Conservation (phyloP, 2,888 invertebrate species). For the Gastracanthus pulcherrimus region DNA sequence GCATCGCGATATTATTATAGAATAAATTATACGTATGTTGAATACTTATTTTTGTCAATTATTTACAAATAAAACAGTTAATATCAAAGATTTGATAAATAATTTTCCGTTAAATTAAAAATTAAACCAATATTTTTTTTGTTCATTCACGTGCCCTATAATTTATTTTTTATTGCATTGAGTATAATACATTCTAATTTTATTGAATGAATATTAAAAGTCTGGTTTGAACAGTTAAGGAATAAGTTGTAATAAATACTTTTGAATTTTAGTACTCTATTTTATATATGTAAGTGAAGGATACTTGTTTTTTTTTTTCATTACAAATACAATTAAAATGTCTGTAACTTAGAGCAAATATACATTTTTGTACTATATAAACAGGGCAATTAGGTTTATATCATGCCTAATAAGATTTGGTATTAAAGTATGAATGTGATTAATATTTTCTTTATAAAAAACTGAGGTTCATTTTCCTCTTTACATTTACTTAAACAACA, state of each 20-base stretch:
- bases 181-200: not conserved
- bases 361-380: conserved; percentile 47
- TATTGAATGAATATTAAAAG: conserved; percentile 27
- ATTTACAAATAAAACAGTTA: conserved; percentile 7
- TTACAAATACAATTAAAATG: conserved; percentile 29
- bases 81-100: not conserved
- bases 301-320: not conserved
- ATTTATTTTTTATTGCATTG: conserved; percentile 4
- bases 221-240: not conserved
- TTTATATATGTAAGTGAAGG: not conserved
- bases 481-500: conserved; percentile 44
- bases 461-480: conserved; percentile 18
- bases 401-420: conserved; percentile 37
- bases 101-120: not conserved
- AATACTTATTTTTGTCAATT: conserved; percentile 4
- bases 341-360: conserved; percentile 35
- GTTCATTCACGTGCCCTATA: not conserved
- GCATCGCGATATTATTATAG: too few relatives aligned
- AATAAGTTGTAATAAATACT: conserved; percentile 31
- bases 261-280: not conserved
- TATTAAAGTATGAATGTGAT: conserved; percentile 40
- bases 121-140: not conserved
- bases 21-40: not conserved
- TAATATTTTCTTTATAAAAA: conserved; percentile 40
- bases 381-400: conserved; percentile 30